These are phyloP conservation scores for Bubalus kerabau DNA, from an alignment of 2,113 vertebrate species.

Conservation along the genomic window DNA sequence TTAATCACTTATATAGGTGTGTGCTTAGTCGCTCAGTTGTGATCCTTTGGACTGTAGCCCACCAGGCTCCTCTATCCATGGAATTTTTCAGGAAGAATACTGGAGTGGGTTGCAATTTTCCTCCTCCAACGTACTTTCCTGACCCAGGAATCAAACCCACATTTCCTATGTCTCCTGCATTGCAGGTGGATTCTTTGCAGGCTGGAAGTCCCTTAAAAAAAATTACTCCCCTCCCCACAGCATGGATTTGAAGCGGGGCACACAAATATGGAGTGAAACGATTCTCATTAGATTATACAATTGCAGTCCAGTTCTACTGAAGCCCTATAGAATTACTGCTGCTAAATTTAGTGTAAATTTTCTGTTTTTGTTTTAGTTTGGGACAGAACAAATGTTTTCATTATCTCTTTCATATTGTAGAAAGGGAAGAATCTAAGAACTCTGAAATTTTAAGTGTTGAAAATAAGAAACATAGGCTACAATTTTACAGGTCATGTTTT, in stretches of 20 bases:
- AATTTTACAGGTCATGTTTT: background rate
- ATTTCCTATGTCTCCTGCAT: background rate
- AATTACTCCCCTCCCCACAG: background rate
- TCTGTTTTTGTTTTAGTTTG: background rate
- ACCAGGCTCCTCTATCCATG: background rate
- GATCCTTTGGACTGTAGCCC: background rate
- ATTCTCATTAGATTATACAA: background rate
- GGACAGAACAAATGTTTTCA: background rate
- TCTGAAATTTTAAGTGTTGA: conserved; percentile 26
- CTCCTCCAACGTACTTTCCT: background rate
- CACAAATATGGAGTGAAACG: background rate
- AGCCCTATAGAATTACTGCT: background rate
- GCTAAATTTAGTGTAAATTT: background rate
- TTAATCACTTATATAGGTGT: background rate
- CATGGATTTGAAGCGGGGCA: background rate
- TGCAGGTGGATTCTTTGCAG: background rate
- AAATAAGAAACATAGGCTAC: background rate
- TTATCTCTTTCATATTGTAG: conserved; percentile 5
- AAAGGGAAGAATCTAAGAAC: background rate
- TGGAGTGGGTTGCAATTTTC: background rate
- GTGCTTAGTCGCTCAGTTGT: background rate
- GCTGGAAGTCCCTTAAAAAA: background rate
- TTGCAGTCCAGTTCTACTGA: background rate
- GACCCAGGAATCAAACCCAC: background rate
- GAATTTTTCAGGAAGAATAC: background rate